Conservation (phyloP, 2,113 vertebrate genomes). For the Ellobius talpinus region DNA sequence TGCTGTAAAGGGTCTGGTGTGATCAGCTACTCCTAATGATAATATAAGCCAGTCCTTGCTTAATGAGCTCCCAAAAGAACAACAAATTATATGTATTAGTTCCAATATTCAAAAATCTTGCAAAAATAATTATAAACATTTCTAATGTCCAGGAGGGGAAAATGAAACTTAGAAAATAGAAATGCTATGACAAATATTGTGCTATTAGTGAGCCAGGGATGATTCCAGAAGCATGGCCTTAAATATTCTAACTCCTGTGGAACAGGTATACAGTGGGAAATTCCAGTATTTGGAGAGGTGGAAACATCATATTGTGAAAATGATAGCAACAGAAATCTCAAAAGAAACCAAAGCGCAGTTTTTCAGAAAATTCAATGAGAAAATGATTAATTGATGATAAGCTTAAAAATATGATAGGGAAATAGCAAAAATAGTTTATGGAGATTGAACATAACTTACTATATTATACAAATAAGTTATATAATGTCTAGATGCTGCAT, state of each 20-base stretch:
- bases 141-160: background rate
- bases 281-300: background rate
- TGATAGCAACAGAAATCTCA: background rate
- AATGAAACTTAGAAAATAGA: background rate
- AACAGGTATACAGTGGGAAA: background rate
- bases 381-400: background rate
- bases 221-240: background rate
- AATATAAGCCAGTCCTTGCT: background rate
- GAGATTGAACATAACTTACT: background rate
- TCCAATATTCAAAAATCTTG: conserved; percentile 37
- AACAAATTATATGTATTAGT: conserved; percentile 29
- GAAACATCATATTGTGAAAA: background rate
- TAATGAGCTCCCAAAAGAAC: conserved; percentile 53
- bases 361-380: background rate
- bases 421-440: background rate
- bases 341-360: background rate
- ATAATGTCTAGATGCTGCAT: background rate
- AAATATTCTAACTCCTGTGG: background rate
- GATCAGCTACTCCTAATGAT: background rate
- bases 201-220: background rate
- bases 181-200: background rate
- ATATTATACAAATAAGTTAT: background rate
- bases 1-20: background rate
- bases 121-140: conserved; percentile 45
- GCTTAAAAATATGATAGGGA: background rate